A percentile compares a stretch with the other conserved stretches of the same genome.
These are phyloP conservation scores for Lysiphlebus fabarum DNA, from an alignment of 1,140 invertebrate genomes.

Conservation along the genomic window DNA sequence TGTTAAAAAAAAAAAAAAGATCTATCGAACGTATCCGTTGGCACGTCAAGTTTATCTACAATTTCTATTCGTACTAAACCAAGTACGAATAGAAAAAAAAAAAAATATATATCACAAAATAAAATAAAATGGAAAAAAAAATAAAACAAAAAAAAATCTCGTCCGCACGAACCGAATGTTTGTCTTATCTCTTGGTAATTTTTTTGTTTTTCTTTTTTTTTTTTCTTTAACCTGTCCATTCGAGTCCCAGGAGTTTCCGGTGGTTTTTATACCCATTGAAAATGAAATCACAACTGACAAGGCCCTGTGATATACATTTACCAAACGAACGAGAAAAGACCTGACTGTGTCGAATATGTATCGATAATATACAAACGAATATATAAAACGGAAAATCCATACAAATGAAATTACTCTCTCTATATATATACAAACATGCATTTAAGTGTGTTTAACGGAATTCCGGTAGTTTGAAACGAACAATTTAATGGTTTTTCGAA, in stretches of 20 bases:
- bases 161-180: slow-evolving; percentile 15
- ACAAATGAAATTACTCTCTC: slow-evolving; percentile 6
- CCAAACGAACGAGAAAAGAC: too few relatives aligned
- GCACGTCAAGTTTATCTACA: slow-evolving; percentile 8
- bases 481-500: slow-evolving; percentile 24
- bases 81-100: slow-evolving; percentile 3
- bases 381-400: slow-evolving; percentile 6
- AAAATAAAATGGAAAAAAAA: too few relatives aligned
- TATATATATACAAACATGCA: slow-evolving; percentile 11
- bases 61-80: slow-evolving; percentile 4
- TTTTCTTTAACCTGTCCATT: slow-evolving; percentile 14
- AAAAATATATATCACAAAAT: too few relatives aligned
- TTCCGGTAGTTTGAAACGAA: slow-evolving; percentile 18
- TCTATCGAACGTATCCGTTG: slow-evolving; percentile 13
- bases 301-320: too few relatives aligned
- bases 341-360: background rate
- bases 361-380: background rate
- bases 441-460: slow-evolving; percentile 14
- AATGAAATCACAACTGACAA: slow-evolving; percentile 21
- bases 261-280: slow-evolving; percentile 17
- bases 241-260: slow-evolving; percentile 14
- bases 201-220: too few relatives aligned
- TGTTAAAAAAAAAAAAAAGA: background rate
- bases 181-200: slow-evolving; percentile 18
- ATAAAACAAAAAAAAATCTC: slow-evolving; percentile 1